These are phyloP conservation scores for Malthinus flaveolus DNA, from an alignment of 2,888 invertebrate species.

Conservation along the genomic window DNA sequence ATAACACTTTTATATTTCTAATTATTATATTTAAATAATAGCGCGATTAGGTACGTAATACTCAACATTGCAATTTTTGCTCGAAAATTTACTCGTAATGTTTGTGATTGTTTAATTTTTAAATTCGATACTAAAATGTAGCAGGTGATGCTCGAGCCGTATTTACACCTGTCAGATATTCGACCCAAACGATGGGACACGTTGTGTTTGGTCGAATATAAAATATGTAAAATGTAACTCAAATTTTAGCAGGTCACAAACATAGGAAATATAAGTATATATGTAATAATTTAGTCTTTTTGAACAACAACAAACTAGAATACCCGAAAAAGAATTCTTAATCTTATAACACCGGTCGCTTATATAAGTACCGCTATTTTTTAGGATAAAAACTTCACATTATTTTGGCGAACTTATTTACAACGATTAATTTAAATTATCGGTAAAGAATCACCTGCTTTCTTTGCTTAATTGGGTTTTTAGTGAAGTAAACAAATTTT, in stretches of 20 bases:
- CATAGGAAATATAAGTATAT: no score
- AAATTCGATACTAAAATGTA: conserved; percentile 36
- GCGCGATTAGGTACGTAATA: no score
- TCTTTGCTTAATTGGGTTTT: no score
- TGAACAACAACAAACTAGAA: conserved; percentile 18
- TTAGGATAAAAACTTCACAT: not conserved
- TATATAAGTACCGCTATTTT: conserved; percentile 7
- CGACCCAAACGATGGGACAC: conserved; percentile 39
- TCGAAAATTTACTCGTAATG: conserved; percentile 16
- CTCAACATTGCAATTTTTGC: no score
- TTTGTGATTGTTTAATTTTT: conserved; percentile 15
- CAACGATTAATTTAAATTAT: no score
- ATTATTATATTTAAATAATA: no score
- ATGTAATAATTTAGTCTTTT: conserved; percentile 14
- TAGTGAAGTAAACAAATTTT: no score
- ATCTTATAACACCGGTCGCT: conserved; percentile 13
- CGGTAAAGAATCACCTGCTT: no score
- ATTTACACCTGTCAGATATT: conserved; percentile 46
- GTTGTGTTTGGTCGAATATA: conserved; percentile 35
- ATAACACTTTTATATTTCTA: no score
- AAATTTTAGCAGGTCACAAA: conserved; percentile 23
- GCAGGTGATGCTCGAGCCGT: conserved; percentile 47
- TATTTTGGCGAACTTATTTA: no score
- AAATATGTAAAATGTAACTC: conserved; percentile 17
- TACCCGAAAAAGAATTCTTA: conserved; percentile 9